Percentiles rank a stretch among this genome's conserved stretches.
Conservation (phyloP, 2,797 vertebrate genomes). For the Luscinia luscinia region DNA sequence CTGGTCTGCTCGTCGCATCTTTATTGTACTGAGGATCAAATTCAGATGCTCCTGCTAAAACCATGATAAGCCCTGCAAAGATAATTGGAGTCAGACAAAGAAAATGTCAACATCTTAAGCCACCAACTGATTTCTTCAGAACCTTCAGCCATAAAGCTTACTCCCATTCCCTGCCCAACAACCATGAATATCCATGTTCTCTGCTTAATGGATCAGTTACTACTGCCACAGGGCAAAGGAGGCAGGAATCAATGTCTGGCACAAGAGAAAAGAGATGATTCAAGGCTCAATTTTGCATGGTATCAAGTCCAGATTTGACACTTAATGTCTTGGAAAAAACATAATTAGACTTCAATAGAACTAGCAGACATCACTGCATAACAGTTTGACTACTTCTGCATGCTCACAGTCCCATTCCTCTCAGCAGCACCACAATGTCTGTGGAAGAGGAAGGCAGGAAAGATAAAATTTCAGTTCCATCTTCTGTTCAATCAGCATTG, state of each 20-base stretch:
- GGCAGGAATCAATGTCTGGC: neutral
- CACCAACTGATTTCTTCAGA: neutral
- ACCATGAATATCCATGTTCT: neutral
- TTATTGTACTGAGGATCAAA: slow-evolving; percentile 99
- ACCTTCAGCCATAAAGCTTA: neutral
- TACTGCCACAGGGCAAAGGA: neutral
- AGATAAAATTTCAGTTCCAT: neutral
- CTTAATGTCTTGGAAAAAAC: neutral
- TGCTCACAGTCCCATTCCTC: neutral
- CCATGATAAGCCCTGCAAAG: slow-evolving; percentile 91
- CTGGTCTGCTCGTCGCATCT: slow-evolving; percentile 95
- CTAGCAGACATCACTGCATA: neutral
- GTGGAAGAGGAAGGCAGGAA: neutral
- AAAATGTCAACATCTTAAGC: neutral
- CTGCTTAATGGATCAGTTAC: neutral
- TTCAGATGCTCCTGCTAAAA: slow-evolving; percentile 95
- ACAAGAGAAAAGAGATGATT: neutral
- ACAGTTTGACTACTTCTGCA: neutral
- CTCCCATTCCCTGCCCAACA: neutral
- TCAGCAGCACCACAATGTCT: neutral
- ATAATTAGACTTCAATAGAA: neutral
- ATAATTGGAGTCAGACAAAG: slow-evolving; percentile 9
- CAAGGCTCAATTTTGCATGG: neutral
- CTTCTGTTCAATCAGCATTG: neutral
- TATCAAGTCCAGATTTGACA: neutral